A percentile compares a stretch with the other conserved stretches of the same genome.
phyloP scores from a whole-genome alignment of 2,797 vertebrate genomes.

The Mastacembelus armatus region DNA sequence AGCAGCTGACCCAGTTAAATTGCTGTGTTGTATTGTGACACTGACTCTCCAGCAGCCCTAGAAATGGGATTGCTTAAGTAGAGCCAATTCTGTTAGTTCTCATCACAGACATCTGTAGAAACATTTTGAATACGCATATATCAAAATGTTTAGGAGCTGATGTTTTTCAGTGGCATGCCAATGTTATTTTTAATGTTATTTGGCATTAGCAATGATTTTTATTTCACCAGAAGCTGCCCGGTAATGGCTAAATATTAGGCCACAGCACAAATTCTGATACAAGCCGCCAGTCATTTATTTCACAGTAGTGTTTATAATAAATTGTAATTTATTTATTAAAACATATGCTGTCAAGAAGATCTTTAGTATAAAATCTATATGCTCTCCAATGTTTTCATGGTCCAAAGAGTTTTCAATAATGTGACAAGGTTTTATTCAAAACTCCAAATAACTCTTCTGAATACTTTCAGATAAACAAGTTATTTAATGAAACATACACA shows the following conservation, averaged over 20 bases:
- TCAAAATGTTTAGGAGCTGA: too few relatives aligned
- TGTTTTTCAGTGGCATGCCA: too few relatives aligned
- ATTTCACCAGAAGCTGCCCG: constrained; percentile 9
- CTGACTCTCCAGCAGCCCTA: too few relatives aligned
- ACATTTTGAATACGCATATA: too few relatives aligned
- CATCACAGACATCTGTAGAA: too few relatives aligned
- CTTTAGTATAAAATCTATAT: not conserved
- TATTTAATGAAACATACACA: constrained; percentile 5
- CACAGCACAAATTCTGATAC: not conserved
- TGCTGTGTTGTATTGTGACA: not conserved
- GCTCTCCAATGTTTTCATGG: not conserved
- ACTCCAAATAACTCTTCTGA: not conserved
- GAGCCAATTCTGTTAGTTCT: too few relatives aligned
- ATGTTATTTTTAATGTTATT: constrained; percentile 15
- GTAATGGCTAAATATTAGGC: constrained; percentile 2
- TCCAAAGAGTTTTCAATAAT: not conserved
- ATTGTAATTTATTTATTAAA: too few relatives aligned
- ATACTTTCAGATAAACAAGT: constrained; percentile 8
- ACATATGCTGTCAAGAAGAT: too few relatives aligned
- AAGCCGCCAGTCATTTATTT: not conserved
- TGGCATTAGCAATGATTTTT: constrained; percentile 12
- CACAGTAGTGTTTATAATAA: too few relatives aligned
- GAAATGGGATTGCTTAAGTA: too few relatives aligned
- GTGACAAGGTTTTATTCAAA: constrained; percentile 1
- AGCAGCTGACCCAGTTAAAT: not conserved